A percentile compares a stretch with the other conserved stretches of the same genome.
phyloP scores from a whole-genome alignment of 2,888 invertebrate species.

The Eubasilissa splendida region DNA sequence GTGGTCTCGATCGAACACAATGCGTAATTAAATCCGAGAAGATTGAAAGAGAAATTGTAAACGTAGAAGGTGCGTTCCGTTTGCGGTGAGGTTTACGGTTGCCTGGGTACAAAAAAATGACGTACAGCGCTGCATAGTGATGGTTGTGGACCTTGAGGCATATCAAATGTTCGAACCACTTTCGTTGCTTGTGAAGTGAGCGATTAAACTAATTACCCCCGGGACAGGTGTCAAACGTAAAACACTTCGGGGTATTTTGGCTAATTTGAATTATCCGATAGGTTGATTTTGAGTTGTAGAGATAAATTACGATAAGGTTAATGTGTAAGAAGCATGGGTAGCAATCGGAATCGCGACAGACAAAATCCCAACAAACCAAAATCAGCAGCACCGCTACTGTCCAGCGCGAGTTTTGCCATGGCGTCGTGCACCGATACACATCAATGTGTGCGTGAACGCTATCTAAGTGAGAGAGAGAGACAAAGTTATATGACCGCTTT shows the following conservation, averaged over 20 bases:
- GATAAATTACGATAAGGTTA: no score
- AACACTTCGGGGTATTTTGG: not conserved
- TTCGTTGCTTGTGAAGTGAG: not conserved
- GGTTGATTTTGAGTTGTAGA: not conserved
- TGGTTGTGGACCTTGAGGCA: not conserved
- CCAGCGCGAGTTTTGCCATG: no score
- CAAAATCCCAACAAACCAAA: no score
- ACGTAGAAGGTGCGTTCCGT: slow-evolving; percentile 2
- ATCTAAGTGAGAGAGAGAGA: no score
- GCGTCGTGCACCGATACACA: no score
- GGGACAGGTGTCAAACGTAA: not conserved
- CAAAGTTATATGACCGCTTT: no score
- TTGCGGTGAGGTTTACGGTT: not conserved
- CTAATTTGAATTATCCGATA: not conserved
- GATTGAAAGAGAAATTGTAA: slow-evolving; percentile 27
- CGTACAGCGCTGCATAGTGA: not conserved
- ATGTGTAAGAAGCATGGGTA: no score
- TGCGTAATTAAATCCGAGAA: slow-evolving; percentile 5
- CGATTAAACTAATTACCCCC: not conserved
- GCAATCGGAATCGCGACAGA: no score
- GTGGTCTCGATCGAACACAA: not conserved
- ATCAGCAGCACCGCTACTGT: no score
- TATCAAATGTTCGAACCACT: not conserved
- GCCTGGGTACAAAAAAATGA: not conserved
- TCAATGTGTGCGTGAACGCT: no score